Base-by-base conservation (phyloP, 2,888 invertebrate species). In the Conistra vaccinii region DNA sequence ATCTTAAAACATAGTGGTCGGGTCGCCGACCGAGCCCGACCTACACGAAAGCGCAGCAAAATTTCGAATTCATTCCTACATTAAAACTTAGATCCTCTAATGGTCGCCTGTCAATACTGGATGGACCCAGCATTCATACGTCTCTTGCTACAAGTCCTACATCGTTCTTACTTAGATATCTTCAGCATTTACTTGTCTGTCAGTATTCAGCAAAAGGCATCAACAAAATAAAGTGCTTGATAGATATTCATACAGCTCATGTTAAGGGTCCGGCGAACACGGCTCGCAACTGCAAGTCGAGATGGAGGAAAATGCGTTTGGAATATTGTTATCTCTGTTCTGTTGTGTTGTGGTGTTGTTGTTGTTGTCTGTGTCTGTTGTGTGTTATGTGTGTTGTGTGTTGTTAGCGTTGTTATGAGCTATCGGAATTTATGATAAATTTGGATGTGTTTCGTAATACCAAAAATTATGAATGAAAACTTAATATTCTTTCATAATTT, bases 171-270 rank as follows among this genome's bases (percentile, higher is more conserved):
- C 20, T 12, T 62, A 20, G 42, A 20, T 35, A 68, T 35, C 29
- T 32, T n/a, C 45, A 57, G 35, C 66, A 32, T 45, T 67, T 62
- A 10, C n/a, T 68, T 67, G 35, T 60, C 58, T 23, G 17, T 35
- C 66, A 62, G 32, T 63, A 57, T 32, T 29, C 53, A 60, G 35
- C 14, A 45, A 58, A 45, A 32, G 2, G 23, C 42, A 57, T 80
- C 58, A 60, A 55, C 58, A 72, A 72, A 67, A 29, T 55, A 63
- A 68, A 68, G 6, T 17, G 39, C 71, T 45, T 9, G 62, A 57
- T 69, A 53, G 62, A 62, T 57, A 57, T 55, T 45, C 61, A 61
- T 60, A 61, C 39, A 67, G 55, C 58, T 73, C 32, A 73, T 84
- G 69, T 75, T 84, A n/a, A n/a, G n/a, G n/a, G n/a, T n/a, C n/a